Conservation (phyloP, 2,888 invertebrate species). For the Polia nebulosa region DNA sequence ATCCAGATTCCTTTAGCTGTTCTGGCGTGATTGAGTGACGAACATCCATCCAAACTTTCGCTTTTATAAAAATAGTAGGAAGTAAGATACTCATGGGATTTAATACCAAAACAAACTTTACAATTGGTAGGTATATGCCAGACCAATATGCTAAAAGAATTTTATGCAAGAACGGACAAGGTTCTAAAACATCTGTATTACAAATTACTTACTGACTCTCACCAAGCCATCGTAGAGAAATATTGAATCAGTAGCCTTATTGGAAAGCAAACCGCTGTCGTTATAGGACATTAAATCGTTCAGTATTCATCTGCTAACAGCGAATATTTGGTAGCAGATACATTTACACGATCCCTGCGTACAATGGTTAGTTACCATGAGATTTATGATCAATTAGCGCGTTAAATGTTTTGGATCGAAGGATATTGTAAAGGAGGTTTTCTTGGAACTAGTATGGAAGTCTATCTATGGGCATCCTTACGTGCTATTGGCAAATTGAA, state of each 20-base stretch:
- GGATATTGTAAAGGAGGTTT: slow-evolving; percentile 31
- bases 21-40: too few species aligned
- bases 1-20: too few species aligned
- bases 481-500: slow-evolving; percentile 37
- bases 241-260: slow-evolving; percentile 33
- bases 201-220: background rate
- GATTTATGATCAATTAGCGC: slow-evolving; percentile 58
- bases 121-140: too few species aligned
- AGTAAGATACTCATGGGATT: too few species aligned
- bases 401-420: slow-evolving; percentile 49
- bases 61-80: too few species aligned
- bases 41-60: too few species aligned
- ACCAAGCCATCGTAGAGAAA: slow-evolving; percentile 1
- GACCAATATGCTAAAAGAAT: background rate
- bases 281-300: slow-evolving; percentile 41
- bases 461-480: slow-evolving; percentile 44
- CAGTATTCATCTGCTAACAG: slow-evolving; percentile 29
- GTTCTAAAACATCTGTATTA: background rate
- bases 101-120: too few species aligned
- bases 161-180: background rate
- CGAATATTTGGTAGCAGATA: slow-evolving; percentile 31
- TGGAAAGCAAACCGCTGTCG: slow-evolving; percentile 7
- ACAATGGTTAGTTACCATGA: slow-evolving; percentile 58
- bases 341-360: slow-evolving; percentile 53
- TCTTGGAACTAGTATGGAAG: slow-evolving; percentile 31